Evolutionary conservation across 2,888 invertebrate genomes (phyloP), one percentile per base, ranked within the genome.

Genomic region (Leistus spinibarbis): DNA sequence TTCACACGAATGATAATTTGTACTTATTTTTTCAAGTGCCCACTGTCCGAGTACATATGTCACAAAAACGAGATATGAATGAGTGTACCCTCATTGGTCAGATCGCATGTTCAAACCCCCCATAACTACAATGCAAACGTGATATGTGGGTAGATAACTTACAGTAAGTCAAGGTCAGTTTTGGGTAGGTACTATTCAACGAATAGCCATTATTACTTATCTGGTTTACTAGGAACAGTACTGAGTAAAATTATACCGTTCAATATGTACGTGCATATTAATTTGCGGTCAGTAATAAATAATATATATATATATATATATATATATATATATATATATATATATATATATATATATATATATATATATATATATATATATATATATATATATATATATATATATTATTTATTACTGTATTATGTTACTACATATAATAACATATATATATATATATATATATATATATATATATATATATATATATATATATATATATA

Each of bases 131-230:
- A 64, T 60, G 60, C 54, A 54, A 17, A 23, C 2, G 62, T 62
- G 62, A 71, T 54, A 71, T 71, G 54, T 23, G 71, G 71, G 71
- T 54, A 62, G 71, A 71, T 71, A 54, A 19, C 19, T 54, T 16
- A 70, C 17, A 71, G 71, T 64, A 23, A 71, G 63, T 54, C 71
- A 71, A 71, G 64, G 54, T 71, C 54, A 23, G 0, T 63, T 19
- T 63, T 54, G 13, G 63, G 16, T 5, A 40, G 1, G 40, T 40
- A 40, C 1, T 40, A 40, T 40, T 54, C 23, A 54, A 54, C n/a
- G 17, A 64, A 54, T 23, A 24, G 19, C n/a, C 22, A 13, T 5
- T 13, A 64, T 20, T 71, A 71, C 23, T 71, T 64, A 24, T 20
- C 24, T 64, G 71, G 71, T 54, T 64, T 1, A 64, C 64, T 63